These are phyloP conservation scores for Cavia aperea DNA, from an alignment of 2,113 vertebrate species.

Conservation along the genomic window DNA sequence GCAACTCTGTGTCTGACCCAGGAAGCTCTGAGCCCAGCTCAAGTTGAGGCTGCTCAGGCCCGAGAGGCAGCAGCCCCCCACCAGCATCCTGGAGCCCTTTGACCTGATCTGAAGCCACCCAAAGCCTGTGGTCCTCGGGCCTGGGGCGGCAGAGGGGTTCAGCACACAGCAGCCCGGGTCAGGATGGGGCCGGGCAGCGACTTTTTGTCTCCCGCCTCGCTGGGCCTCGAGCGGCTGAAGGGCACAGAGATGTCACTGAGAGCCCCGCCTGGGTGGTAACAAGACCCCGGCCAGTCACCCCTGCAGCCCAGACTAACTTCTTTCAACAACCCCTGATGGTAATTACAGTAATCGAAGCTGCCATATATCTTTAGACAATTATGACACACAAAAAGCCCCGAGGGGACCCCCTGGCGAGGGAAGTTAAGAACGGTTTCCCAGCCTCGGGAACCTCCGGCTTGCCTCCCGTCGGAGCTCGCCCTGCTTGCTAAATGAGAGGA, in stretches of 20 bases:
- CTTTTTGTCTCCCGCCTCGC: background rate
- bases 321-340: constrained; percentile 88
- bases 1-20: background rate
- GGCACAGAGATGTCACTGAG: constrained; percentile 64
- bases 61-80: background rate
- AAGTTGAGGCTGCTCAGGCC: background rate
- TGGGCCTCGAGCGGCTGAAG: constrained; percentile 45
- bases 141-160: background rate
- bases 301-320: constrained; percentile 79
- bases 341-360: constrained; percentile 97
- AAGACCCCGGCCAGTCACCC: constrained; percentile 73
- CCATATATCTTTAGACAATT: constrained; percentile 94
- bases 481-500: constrained; percentile 68
- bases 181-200: background rate
- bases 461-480: constrained; percentile 71
- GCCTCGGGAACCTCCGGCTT: constrained; percentile 77
- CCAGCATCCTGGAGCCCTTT: background rate
- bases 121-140: background rate
- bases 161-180: constrained; percentile 47
- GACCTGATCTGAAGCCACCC: background rate
- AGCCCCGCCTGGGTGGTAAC: constrained; percentile 84
- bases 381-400: constrained; percentile 84
- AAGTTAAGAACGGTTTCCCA: constrained; percentile 85
- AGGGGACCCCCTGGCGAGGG: constrained; percentile 82
- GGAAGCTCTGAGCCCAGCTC: background rate